phyloP scores from a whole-genome alignment of 2,888 invertebrate species.

The Cosmopolites sordidus region DNA sequence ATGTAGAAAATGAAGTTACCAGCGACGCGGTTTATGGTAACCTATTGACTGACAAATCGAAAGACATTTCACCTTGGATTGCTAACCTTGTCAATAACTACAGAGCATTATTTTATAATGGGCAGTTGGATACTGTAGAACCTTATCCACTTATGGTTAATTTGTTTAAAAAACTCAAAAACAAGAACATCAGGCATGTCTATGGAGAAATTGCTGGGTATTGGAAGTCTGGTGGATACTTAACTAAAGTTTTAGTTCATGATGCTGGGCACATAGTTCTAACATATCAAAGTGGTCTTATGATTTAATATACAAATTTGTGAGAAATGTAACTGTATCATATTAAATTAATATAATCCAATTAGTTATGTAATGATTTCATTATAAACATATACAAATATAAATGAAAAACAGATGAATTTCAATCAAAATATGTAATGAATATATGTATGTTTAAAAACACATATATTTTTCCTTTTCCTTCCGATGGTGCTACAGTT shows the following conservation, averaged over 20 bases:
- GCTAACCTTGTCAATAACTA: slow-evolving; percentile 61
- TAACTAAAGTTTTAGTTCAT: slow-evolving; percentile 68
- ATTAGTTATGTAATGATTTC: too few species aligned
- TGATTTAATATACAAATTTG: slow-evolving; percentile 55
- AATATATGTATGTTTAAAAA: too few species aligned
- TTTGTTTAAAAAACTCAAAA: slow-evolving; percentile 63
- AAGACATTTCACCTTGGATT: slow-evolving; percentile 31
- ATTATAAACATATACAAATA: too few species aligned
- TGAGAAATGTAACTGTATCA: slow-evolving; percentile 25
- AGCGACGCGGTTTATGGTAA: slow-evolving; percentile 7
- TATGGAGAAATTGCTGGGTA: slow-evolving; percentile 67
- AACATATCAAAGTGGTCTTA: slow-evolving; percentile 69
- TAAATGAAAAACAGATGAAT: too few species aligned
- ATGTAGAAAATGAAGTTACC: neutral
- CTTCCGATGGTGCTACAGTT: too few species aligned
- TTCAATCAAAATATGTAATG: too few species aligned
- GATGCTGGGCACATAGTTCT: slow-evolving; percentile 82
- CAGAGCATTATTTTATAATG: slow-evolving; percentile 75
- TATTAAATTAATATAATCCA: too few species aligned
- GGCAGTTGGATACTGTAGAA: slow-evolving; percentile 84
- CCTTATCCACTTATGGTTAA: slow-evolving; percentile 78
- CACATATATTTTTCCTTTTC: too few species aligned
- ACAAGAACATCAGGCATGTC: slow-evolving; percentile 63
- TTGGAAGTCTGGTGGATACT: slow-evolving; percentile 61
- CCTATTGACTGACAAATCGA: slow-evolving; percentile 59